Evolutionary conservation across 2,888 invertebrate species (phyloP), one percentile per base, ranked within the genome.

Genomic region (Eilema caniola): DNA sequence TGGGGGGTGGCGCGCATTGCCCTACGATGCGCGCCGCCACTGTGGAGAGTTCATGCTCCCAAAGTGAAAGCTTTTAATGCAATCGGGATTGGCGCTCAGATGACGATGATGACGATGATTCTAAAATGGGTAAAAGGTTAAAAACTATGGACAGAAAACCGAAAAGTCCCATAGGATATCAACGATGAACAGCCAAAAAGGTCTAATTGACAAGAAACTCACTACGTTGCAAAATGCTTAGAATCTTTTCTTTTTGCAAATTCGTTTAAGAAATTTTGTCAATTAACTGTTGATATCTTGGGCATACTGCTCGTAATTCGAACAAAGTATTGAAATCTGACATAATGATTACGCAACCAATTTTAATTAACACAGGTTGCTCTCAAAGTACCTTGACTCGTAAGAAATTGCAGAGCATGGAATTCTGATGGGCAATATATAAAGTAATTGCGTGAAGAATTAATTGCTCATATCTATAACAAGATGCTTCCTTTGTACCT

Each of bases 391-490:
- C 53, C 53, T 7, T 53, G 53, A n/a, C 53, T 53, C 20, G 20
- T n/a, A n/a, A n/a, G 8, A 10, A 53, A 53, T 53, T 53, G 53
- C 53, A 53, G 53, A 5, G 0, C 16, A 41, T 41, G 14, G 41
- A 14, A n/a, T 53, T 53, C 53, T 8, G 20, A n/a, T n/a, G 53
- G 20, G 20, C 16, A 20, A 47, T 53, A 53, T 53, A n/a, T 53
- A 8, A 53, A n/a, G 53, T 53, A 53, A 53, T 53, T 53, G 53
- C 53, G 53, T 53, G 53, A n/a, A 53, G 53, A 53, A 53, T 53
- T 53, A 53, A 53, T 53, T 53, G n/a, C 53, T 53, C 53, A 53
- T n/a, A 53, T 53, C n/a, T 53, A 53, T 53, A 53, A 53, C 53
- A n/a, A 53, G 20, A 53, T n/a, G n/a, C n/a, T 53, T 53, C 53